A percentile compares a stretch with the other conserved stretches of the same genome.
These are phyloP conservation scores for Calameuta filiformis DNA, from an alignment of 2,888 invertebrate species.

Conservation along the genomic window DNA sequence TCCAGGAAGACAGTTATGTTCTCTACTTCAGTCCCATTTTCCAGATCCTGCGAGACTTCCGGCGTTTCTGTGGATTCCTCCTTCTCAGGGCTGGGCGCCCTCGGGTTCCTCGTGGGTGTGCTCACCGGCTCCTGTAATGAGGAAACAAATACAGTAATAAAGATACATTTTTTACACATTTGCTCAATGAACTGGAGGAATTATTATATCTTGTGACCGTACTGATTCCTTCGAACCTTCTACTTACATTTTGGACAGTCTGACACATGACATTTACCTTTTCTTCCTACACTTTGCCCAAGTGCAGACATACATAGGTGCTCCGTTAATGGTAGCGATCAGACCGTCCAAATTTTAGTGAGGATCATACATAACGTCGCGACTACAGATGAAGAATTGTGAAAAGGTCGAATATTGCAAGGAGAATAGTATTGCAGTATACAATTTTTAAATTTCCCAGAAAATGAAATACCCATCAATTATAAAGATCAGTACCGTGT, in stretches of 20 bases:
- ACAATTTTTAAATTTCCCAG: not conserved
- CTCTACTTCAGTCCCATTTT: constrained; percentile 36
- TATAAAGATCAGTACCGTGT: not conserved
- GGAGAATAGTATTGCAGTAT: not conserved
- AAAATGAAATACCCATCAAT: not conserved
- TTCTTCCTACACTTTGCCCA: not conserved
- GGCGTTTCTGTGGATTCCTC: constrained; percentile 34
- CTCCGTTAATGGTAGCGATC: not conserved
- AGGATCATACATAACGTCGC: not conserved
- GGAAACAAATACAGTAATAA: constrained; percentile 1
- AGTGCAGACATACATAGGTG: not conserved
- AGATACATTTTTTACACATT: not conserved
- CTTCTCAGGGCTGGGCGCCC: constrained; percentile 46
- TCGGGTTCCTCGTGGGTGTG: constrained; percentile 34
- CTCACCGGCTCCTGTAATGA: constrained; percentile 41
- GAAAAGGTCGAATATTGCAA: not conserved
- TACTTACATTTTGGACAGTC: not conserved
- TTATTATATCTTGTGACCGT: not conserved
- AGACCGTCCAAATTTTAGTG: not conserved
- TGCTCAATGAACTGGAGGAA: not conserved
- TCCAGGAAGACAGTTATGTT: constrained; percentile 44
- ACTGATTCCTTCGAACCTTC: not conserved
- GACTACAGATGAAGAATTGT: not conserved
- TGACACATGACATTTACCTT: not conserved
- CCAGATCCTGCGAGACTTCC: constrained; percentile 4